phyloP scores from a whole-genome alignment of 2,797 vertebrate genomes.

The Carcharodon carcharias region DNA sequence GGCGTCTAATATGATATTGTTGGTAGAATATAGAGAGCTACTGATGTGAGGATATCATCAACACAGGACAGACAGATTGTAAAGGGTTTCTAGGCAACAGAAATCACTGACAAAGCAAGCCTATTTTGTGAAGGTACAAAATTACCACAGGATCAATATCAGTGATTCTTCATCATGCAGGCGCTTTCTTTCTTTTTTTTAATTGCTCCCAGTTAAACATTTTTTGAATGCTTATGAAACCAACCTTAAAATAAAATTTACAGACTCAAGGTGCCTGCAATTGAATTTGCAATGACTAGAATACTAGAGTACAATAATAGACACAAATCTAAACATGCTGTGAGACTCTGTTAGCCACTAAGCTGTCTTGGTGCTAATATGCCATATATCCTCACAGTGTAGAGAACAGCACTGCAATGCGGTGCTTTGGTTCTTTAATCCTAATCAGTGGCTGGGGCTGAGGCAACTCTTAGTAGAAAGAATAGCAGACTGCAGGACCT shows the following conservation, averaged over 20 bases:
- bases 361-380: constrained; percentile 23
- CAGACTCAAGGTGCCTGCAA: background rate
- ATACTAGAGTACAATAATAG: background rate
- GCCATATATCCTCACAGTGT: constrained; percentile 24
- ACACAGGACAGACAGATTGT: background rate
- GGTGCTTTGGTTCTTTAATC: constrained; percentile 33
- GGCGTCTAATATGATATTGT: background rate
- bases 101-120: constrained; percentile 8
- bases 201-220: constrained; percentile 6
- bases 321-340: background rate
- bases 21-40: background rate
- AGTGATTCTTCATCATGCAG: background rate
- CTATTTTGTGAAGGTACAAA: background rate
- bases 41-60: background rate
- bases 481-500: constrained; percentile 19
- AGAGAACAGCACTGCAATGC: constrained; percentile 34
- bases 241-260: constrained; percentile 3
- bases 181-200: background rate
- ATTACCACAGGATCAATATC: constrained; percentile 33
- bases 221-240: background rate
- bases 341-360: background rate
- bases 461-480: constrained; percentile 9
- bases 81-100: constrained; percentile 29
- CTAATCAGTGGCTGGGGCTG: constrained; percentile 28
- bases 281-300: background rate